A percentile compares a stretch with the other conserved stretches of the same genome.
These are phyloP conservation scores for Lepidurus couesii DNA, from an alignment of 1,140 invertebrate genomes.

Conservation along the genomic window DNA sequence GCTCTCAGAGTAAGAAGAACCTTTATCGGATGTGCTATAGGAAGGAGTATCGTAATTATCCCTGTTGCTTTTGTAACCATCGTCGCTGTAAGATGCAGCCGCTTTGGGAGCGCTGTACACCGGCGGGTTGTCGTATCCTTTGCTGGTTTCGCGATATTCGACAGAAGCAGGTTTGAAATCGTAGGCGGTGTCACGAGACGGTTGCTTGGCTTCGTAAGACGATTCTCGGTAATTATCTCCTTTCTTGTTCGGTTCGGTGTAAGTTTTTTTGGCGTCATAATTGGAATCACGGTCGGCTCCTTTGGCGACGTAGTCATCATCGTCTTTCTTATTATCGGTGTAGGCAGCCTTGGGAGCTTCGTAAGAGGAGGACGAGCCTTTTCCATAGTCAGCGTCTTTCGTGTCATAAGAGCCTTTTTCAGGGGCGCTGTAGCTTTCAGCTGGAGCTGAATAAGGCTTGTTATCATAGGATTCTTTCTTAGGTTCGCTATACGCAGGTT, in stretches of 20 bases:
- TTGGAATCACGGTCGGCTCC: not conserved
- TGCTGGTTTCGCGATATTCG: not conserved
- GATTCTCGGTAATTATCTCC: constrained; percentile 13
- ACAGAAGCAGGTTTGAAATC: not conserved
- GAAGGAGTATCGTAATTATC: not conserved
- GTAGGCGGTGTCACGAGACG: constrained; percentile 5
- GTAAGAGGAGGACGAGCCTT: constrained; percentile 17
- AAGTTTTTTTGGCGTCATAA: not conserved
- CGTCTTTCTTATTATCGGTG: not conserved
- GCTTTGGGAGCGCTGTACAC: constrained; percentile 19
- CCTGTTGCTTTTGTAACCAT: not conserved
- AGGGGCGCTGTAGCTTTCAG: not conserved
- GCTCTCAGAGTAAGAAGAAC: not conserved
- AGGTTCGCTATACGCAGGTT: constrained; percentile 24
- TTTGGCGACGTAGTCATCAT: not conserved
- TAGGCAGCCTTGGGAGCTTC: constrained; percentile 29
- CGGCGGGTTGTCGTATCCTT: constrained; percentile 23
- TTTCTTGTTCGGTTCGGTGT: not conserved
- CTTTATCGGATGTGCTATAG: constrained; percentile 1
- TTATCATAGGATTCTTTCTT: constrained; percentile 26
- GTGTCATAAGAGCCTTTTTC: not conserved
- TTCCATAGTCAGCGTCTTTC: constrained; percentile 30
- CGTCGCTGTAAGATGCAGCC: not conserved
- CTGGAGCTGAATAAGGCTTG: not conserved
- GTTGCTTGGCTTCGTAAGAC: not conserved